Evolutionary conservation across 64 coral and sea anemone species (phyloP), one percentile per base, ranked within the genome.

Genomic region (Catalaphyllia jardinei): DNA sequence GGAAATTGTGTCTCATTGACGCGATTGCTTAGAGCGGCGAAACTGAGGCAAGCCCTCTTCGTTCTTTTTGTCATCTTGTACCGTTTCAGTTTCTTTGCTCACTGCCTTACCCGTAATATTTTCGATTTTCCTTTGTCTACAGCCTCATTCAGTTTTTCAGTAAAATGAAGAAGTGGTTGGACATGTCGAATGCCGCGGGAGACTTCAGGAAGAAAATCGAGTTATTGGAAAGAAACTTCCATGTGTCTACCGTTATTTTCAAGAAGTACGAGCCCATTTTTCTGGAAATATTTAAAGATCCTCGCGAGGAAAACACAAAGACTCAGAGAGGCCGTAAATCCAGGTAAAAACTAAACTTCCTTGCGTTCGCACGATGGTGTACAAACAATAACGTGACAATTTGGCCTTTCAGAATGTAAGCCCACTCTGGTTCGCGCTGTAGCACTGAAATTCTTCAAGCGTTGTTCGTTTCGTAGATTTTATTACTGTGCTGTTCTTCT

Each of bases 91-190:
- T 87, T 87, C 71, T 75, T 20, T 69, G 29, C 17, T 16, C 14
- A 22, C 10, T 19, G 38, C 3, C 27, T 46, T 38, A 62, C 50
- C 31, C 16, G 62, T 88, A 24, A 57, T 65, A 30, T 62, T 28
- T 63, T 93, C 50, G 89, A n/a, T 89, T 91, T 95, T 75, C 24
- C 51, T 79, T 51, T 38, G 63, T 75, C 77, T 95, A 13, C 62
- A 99, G 97, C 88, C 91, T 99, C 24, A 99, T 99, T 64, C 93
- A 99, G 69, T 99, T 99, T 74, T 99, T 99, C 49, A 95, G 88
- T 31, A 99, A 99, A 82, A 99, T 99, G 97, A 99, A 99, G 74
- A 99, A 99, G 59, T 99, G 97, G 97, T 74, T 99, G 51, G 97
- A 99, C 30, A 99, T 99, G 97, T 93, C 94, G 52, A 99, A 99